phyloP scores from a whole-genome alignment of 2,888 invertebrate genomes.

The Nomada fucata region DNA sequence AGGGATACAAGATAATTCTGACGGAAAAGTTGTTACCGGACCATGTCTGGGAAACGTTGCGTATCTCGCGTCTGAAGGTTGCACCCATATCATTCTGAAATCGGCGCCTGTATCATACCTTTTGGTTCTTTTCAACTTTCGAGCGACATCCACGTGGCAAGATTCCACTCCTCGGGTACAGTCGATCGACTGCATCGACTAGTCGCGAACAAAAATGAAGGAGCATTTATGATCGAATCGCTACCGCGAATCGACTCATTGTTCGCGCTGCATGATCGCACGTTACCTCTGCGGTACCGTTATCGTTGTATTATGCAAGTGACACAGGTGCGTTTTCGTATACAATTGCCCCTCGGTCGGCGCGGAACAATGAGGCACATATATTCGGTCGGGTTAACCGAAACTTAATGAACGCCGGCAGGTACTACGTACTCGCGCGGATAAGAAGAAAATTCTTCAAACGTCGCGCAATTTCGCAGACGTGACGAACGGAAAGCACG shows the following conservation, averaged over 20 bases:
- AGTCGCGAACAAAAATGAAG: conserved; percentile 61
- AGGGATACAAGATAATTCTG: too few relatives aligned
- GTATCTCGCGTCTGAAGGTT: too few relatives aligned
- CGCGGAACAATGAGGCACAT: conserved; percentile 39
- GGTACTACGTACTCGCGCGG: too few relatives aligned
- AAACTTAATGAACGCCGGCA: too few relatives aligned
- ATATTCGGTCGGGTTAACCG: conserved; percentile 16
- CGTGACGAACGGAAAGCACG: not conserved
- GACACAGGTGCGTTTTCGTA: conserved; percentile 57
- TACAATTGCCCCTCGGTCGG: conserved; percentile 33
- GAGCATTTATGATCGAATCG: conserved; percentile 49
- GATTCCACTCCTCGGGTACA: conserved; percentile 38
- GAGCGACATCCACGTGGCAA: too few relatives aligned
- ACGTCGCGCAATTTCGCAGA: not conserved
- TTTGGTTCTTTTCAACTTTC: too few relatives aligned
- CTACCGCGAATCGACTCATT: conserved; percentile 49
- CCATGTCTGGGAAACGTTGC: too few relatives aligned
- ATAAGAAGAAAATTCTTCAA: not conserved
- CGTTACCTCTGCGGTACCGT: conserved; percentile 46
- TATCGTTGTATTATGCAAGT: conserved; percentile 55
- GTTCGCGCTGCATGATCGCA: conserved; percentile 39
- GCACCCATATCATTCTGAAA: too few relatives aligned
- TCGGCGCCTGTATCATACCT: too few relatives aligned
- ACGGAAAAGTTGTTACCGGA: too few relatives aligned
- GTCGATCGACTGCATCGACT: conserved; percentile 38